These are phyloP conservation scores for Campoletis sonorensis DNA, from an alignment of 1,140 invertebrate species.

Conservation along the genomic window DNA sequence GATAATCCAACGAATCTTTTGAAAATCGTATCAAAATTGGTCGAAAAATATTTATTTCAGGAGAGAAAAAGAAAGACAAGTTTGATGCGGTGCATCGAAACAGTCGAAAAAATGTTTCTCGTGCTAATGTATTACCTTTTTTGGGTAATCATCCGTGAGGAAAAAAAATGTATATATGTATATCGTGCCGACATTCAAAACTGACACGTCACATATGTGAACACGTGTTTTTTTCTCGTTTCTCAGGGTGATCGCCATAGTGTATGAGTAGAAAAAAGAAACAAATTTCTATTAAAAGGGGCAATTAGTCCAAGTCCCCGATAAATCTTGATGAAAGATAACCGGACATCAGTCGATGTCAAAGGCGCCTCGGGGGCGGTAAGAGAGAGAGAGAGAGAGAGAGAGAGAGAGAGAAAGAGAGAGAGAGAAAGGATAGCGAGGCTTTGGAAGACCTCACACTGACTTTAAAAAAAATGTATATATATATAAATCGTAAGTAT, in stretches of 20 bases:
- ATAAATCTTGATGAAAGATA: slow-evolving; percentile 73
- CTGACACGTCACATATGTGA: slow-evolving; percentile 24
- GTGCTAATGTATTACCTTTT: slow-evolving; percentile 11
- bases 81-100: not conserved
- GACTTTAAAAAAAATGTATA: slow-evolving; percentile 28
- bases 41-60: not conserved
- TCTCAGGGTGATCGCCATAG: slow-evolving; percentile 34
- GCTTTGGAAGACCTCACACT: slow-evolving; percentile 50
- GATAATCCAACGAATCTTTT: too few species aligned
- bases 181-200: not conserved
- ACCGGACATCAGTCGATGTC: slow-evolving; percentile 69
- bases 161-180: not conserved
- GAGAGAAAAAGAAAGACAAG: not conserved
- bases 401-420: too few species aligned
- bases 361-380: slow-evolving; percentile 64
- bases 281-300: slow-evolving; percentile 71
- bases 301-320: slow-evolving; percentile 71
- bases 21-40: too few species aligned
- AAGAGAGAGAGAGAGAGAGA: slow-evolving; percentile 31
- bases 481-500: not conserved
- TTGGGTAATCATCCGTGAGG: not conserved
- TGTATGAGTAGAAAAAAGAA: slow-evolving; percentile 36
- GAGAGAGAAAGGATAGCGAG: not conserved
- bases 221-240: slow-evolving; percentile 32
- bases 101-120: not conserved